phyloP scores from a whole-genome alignment of 1,140 invertebrate species.

The Drosophila novamexicana region DNA sequence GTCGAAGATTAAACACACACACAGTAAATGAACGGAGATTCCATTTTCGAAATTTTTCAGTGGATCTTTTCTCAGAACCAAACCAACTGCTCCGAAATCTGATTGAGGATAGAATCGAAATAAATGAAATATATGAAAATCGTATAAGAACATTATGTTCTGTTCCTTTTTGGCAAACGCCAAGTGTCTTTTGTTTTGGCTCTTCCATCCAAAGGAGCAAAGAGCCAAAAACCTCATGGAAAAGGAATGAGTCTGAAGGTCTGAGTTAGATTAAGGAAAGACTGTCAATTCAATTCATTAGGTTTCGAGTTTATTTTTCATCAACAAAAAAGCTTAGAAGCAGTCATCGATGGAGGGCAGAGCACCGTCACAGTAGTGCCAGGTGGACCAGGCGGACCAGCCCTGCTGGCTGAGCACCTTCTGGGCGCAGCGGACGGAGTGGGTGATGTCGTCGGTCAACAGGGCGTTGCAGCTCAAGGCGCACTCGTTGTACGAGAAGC shows the following conservation, averaged over 20 bases:
- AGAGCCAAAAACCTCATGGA: no score
- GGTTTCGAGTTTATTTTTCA: background rate
- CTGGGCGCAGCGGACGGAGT: constrained; percentile 70
- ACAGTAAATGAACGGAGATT: no score
- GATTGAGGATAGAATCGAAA: no score
- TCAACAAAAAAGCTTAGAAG: constrained; percentile 45
- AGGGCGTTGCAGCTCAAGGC: constrained; percentile 62
- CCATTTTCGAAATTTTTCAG: no score
- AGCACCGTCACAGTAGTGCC: constrained; percentile 64
- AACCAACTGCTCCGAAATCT: no score
- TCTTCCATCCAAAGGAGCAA: no score
- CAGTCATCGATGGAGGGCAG: constrained; percentile 68
- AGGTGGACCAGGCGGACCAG: constrained; percentile 73
- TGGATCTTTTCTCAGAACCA: no score
- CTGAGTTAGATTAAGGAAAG: background rate
- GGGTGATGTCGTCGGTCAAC: constrained; percentile 65
- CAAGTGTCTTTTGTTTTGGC: no score
- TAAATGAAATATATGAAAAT: no score
- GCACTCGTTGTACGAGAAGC: constrained; percentile 71
- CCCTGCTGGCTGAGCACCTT: constrained; percentile 68
- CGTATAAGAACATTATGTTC: no score
- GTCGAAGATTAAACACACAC: background rate
- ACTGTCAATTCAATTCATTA: background rate
- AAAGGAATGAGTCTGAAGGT: background rate
- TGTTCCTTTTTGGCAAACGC: no score